phyloP scores from a whole-genome alignment of 2,888 invertebrate species.

The Chloromyia formosa region DNA sequence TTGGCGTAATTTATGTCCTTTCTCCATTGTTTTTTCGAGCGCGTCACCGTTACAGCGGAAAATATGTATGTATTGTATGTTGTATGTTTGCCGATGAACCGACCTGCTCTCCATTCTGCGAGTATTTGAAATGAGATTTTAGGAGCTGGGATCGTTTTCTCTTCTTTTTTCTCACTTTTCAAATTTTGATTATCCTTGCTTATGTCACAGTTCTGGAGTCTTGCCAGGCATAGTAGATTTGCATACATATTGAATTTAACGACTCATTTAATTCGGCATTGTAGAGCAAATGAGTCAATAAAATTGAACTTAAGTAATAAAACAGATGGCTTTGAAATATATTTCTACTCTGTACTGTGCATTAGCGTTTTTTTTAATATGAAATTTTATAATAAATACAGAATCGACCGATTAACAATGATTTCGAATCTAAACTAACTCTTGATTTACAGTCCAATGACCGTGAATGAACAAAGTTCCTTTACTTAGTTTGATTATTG shows the following conservation, averaged over 20 bases:
- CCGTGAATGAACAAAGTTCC: no score
- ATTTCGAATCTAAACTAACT: no score
- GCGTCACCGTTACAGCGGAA: not conserved
- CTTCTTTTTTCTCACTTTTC: slow-evolving; percentile 35
- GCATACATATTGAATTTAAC: slow-evolving; percentile 23
- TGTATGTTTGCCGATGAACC: not conserved
- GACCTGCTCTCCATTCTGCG: slow-evolving; percentile 32
- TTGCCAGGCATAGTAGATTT: not conserved
- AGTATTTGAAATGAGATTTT: slow-evolving; percentile 48
- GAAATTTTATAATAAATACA: no score
- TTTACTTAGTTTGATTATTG: no score
- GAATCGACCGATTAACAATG: no score
- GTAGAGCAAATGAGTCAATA: not conserved
- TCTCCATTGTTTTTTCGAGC: slow-evolving; percentile 40
- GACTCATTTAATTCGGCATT: slow-evolving; percentile 12
- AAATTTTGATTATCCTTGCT: slow-evolving; percentile 47
- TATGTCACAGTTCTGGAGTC: not conserved
- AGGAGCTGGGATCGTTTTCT: slow-evolving; percentile 34
- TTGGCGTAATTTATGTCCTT: slow-evolving; percentile 48
- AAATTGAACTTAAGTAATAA: slow-evolving; percentile 6
- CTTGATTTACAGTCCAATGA: no score
- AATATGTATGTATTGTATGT: no score
- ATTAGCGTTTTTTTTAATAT: no score
- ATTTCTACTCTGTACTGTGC: no score
- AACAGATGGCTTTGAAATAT: not conserved